Evolutionary conservation across 1,140 invertebrate species (phyloP).

Genomic region (Luehdorfia chinensis): DNA sequence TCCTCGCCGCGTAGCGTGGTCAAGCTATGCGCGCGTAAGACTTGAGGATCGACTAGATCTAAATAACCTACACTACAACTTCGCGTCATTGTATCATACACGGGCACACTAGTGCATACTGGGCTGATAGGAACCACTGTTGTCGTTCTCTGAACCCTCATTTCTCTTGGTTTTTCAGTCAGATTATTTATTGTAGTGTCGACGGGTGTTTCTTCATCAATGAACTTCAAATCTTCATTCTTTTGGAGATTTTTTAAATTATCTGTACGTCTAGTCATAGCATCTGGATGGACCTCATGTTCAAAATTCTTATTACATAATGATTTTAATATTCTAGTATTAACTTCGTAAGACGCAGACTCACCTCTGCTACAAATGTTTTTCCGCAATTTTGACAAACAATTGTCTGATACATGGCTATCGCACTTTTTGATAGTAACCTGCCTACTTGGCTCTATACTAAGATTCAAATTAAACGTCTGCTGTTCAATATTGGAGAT

Average conservation of each 20-base stretch:
- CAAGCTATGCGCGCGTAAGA: conserved; percentile 84
- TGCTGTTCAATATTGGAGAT: conserved; percentile 73
- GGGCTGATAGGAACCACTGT: conserved; percentile 83
- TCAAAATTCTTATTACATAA: conserved; percentile 65
- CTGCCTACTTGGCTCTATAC: conserved; percentile 72
- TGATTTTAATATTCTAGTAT: conserved; percentile 62
- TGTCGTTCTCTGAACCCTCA: conserved; percentile 78
- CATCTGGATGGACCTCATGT: conserved; percentile 64
- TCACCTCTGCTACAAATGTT: conserved; percentile 67
- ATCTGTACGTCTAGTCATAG: conserved; percentile 47
- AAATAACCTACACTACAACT: conserved; percentile 92
- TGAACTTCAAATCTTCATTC: conserved; percentile 80
- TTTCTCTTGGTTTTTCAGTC: conserved; percentile 47
- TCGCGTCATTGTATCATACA: conserved; percentile 85
- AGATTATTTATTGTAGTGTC: conserved; percentile 51
- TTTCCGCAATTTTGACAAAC: conserved; percentile 66
- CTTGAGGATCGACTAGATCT: conserved; percentile 85
- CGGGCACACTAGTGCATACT: conserved; percentile 67
- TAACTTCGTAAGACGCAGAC: conserved; percentile 55
- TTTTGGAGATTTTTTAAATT: conserved; percentile 61
- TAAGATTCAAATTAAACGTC: conserved; percentile 78
- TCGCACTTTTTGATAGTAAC: conserved; percentile 70
- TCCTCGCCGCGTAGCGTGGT: conserved; percentile 84
- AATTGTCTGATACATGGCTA: conserved; percentile 60
- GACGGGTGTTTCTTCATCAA: conserved; percentile 80